Evolutionary conservation across 37 sponge, comb jelly and placozoan species (phyloP), one percentile per base, ranked within the genome.

Genomic region (Chondrilla cf. caribensis): DNA sequence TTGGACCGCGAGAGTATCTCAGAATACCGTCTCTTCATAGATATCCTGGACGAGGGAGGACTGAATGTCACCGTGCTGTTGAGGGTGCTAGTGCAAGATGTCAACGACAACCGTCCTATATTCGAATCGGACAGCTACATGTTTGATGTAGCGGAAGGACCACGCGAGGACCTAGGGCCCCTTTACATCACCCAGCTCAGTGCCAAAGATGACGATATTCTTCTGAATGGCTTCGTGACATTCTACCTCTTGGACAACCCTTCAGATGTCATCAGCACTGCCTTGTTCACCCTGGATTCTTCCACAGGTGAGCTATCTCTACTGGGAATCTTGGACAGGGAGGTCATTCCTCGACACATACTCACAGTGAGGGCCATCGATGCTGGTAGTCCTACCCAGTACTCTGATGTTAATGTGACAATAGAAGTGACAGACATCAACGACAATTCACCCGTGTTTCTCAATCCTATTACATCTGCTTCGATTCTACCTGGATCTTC

Each of bases 71-170:
- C 82, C 17, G 22, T 81, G 0, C 44, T 77, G 38, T 28, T 78
- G 42, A 54, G 54, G 35, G 58, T 84, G 35, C 11, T 37, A 40
- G 89, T 92, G 3, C n/a, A 18, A 78, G 89, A 92, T 79, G 59
- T 54, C 15, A 92, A 92, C 67, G 92, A 92, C 38, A 68, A 88
- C 70, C 51, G 55, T 32, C 92, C 92, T 32, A 38, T 86, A 19
- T 92, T 92, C 31, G 26, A 54, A 26, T 2, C 2, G 21, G 33
- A 26, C 25, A 22, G 38, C 15, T 62, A 62, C 67, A 32, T 68
- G 18, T 58, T 82, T 38, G 24, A 26, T 3, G 81, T 92, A 11
- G 9, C 67, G n/a, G 93, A 92, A 37, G 80, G 77, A 3, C 33
- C 60, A 26, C 28, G 68, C 2, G 33, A 29, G 15, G 68, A 67